Evolutionary conservation across 1,140 invertebrate genomes (phyloP), one percentile per base, ranked within the genome.

Genomic region (Drosophila baimaii): DNA sequence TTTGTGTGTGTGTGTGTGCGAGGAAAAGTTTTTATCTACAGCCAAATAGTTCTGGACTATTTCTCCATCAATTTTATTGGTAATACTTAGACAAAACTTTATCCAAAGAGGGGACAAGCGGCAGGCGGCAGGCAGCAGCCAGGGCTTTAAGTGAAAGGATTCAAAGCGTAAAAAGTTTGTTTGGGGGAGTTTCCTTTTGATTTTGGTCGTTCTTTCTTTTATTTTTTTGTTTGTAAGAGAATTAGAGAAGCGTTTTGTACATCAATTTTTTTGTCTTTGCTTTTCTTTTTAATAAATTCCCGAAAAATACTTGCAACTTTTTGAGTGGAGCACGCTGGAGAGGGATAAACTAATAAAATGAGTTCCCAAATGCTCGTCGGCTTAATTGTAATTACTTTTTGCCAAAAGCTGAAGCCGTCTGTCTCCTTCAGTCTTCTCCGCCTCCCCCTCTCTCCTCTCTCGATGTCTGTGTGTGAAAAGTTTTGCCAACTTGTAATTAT

Each of bases 21-120:
- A 31, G 64, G 12, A 70, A 76, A 88, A 88, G 79, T 58, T 73
- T 84, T 85, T 88, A 88, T 88, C 84, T 88, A 79, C 80, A 82
- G 81, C 84, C 77, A 88, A 88, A 88, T 88, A 88, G 84, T 88
- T 88, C 77, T 62, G 37, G 84, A 88, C 84, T 88, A 88, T 88
- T 88, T 88, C 84, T 81, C 77, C 84, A 88, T 88, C 84, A 88
- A 88, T 88, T 88, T 89, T 88, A 88, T 89, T 88, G 84, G 84
- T 88, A 88, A 89, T 88, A 88, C 84, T 88, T 89, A 81, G 84
- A 81, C 77, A 83, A 88, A 88, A 89, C 81, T 88, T 88, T 88
- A 33, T 49, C 70, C 77, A 68, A 29, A 21, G 59, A 31, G 70
- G 33, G 19, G 54, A 46, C 31, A 27, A 13, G 39, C 39, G 65